phyloP scores from a whole-genome alignment of 2,797 vertebrate genomes.

The Amniataba percoides region DNA sequence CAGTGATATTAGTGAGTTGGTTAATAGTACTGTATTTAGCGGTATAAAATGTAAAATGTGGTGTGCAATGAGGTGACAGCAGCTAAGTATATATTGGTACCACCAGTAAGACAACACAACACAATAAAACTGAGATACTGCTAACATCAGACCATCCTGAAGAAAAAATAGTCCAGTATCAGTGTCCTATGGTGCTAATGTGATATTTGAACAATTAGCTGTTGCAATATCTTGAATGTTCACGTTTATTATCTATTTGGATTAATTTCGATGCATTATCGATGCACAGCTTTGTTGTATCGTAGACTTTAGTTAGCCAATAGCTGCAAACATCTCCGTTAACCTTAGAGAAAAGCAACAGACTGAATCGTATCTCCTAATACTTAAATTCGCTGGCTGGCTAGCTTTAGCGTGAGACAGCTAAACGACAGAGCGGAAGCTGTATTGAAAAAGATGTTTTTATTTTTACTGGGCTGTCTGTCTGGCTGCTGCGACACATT shows the following conservation, averaged over 20 bases:
- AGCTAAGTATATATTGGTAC: background rate
- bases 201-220: background rate
- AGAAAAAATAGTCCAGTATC: background rate
- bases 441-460: background rate
- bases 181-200: background rate
- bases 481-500: fast-evolving
- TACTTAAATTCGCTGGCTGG: background rate
- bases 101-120: background rate
- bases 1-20: background rate
- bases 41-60: background rate
- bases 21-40: background rate
- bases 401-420: background rate
- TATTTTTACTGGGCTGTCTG: background rate
- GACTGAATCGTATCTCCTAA: background rate
- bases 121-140: background rate
- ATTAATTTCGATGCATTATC: background rate
- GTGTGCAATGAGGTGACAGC: background rate
- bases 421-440: background rate
- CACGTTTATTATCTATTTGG: background rate
- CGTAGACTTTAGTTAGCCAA: background rate
- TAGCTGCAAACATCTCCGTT: background rate
- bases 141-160: background rate
- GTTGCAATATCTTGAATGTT: background rate
- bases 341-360: background rate
- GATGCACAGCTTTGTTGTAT: background rate